Evolutionary conservation across 2,888 invertebrate genomes (phyloP), one percentile per base, ranked within the genome.

Genomic region (Eumacrocentrus americanus): DNA sequence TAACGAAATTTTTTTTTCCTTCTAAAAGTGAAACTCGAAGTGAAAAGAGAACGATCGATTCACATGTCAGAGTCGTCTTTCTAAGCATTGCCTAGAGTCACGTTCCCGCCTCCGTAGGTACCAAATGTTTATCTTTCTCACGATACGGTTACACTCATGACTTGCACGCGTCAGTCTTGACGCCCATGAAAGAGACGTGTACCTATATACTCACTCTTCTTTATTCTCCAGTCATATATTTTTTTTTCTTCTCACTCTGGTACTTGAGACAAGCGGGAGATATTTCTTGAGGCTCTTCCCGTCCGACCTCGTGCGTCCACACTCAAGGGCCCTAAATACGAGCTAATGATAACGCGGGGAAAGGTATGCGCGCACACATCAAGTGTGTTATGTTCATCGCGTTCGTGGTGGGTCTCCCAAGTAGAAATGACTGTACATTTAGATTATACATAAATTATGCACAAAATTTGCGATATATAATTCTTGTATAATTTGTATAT

Each of bases 61-160:
- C 18, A 46, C 46, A 52, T 42, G 61, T 67, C 62, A 62, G 59
- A 65, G 61, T 50, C 64, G 61, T 62, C 47, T 18, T 65, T 64
- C 61, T 47, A 52, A 22, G 52, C 64, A 64, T 61, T 61, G 66
- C 69, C 66, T 63, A 48, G 59, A 55, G 54, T 54, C 48, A 60
- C 20, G 59, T 48, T 29, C 18, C 14, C 40, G 14, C 40, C 48
- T 48, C 40, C 35, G 2, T 25, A 58, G 57, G 40, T 57, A 59
- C 54, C 63, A 65, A 62, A 70, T 78, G 75, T 78, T 78, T 78
- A 76, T 75, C 70, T 78, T 78, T 78, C 78, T 76, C 78, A 78
- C 78, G 78, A 77, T 76, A 75, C 72, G 78, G 76, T 77, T 72
- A 76, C 70, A 76, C 77, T 71, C 70, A 71, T 78, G 78, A 78